Base-by-base conservation (phyloP, 2,113 vertebrate species). In the Archilochus colubris region DNA sequence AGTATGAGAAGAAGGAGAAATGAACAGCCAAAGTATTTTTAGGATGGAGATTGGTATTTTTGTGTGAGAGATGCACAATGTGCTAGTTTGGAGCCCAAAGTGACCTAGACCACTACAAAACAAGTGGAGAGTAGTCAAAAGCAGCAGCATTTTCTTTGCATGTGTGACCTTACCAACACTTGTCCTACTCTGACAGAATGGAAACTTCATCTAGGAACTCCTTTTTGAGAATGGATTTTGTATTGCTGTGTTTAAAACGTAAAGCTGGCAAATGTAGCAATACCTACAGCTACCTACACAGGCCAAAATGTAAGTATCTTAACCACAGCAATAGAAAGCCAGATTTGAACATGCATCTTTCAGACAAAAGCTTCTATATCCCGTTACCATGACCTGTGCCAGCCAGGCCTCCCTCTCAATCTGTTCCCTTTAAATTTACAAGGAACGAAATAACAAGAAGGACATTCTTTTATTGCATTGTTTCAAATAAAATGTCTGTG, bases 401-500 rank as follows among this genome's bases (percentile, higher is more conserved):
- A 94, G 62, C 63, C 67, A 31, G 81, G 91, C 80, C 73, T 93
- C 95, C 85, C 58, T 91, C 86, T 81, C 94, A 95, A 94, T 91
- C 93, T 96, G 86, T 96, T 94, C 95, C 81, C 84, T 96, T 94
- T 96, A 95, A 94, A 96, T 96, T 89, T 94, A 95, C 89, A 97
- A 95, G 93, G 85, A 59, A 95, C 75, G 86, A 94, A 91, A 94
- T 89, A 97, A 88, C 87, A 96, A 93, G 94, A 93, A 96, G 93
- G 92, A 89, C 95, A 93, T 94, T 93, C 91, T 96, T 95, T 95
- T 96, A 94, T 96, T 96, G 92, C 91, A 88, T 97, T 96, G 94
- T 94, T 96, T 96, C 94, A 95, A 95, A 96, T 92, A 94, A 97
- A 96, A 97, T 96, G 84, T 94, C 95, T 94, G 68, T 91, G 92